Evolutionary conservation across 2,113 vertebrate genomes (phyloP).

Genomic region (Struthio camelus): DNA sequence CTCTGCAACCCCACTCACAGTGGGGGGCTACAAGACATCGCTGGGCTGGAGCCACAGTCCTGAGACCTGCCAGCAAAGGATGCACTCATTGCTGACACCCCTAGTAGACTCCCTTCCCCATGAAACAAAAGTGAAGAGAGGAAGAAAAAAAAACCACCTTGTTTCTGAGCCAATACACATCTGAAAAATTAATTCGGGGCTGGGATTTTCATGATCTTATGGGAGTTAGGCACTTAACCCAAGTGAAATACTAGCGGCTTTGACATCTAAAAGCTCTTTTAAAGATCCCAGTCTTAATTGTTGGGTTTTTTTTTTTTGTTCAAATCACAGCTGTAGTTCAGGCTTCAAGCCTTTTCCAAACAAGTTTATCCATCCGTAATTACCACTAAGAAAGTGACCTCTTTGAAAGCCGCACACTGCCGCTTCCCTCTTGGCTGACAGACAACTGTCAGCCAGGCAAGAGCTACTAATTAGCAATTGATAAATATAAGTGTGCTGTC

Average conservation of each 20-base stretch:
- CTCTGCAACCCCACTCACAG: no score
- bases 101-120: background rate
- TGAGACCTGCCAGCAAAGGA: fast-evolving
- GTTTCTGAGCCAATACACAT: background rate
- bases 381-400: background rate
- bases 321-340: background rate
- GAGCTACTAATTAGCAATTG: constrained; percentile 68
- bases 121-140: background rate
- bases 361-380: constrained; percentile 74
- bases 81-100: fast-evolving
- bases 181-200: background rate
- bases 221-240: background rate
- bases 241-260: background rate
- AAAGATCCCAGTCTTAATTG: background rate
- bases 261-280: background rate
- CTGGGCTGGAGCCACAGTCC: fast-evolving
- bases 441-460: constrained; percentile 71
- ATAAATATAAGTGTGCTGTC: constrained; percentile 66
- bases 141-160: background rate
- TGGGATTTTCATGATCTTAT: background rate
- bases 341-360: background rate
- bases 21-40: no score
- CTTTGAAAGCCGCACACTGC: background rate
- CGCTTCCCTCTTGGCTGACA: constrained; percentile 3
- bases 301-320: background rate